phyloP scores from a whole-genome alignment of 1,140 invertebrate genomes.

The Bombus polaris region DNA sequence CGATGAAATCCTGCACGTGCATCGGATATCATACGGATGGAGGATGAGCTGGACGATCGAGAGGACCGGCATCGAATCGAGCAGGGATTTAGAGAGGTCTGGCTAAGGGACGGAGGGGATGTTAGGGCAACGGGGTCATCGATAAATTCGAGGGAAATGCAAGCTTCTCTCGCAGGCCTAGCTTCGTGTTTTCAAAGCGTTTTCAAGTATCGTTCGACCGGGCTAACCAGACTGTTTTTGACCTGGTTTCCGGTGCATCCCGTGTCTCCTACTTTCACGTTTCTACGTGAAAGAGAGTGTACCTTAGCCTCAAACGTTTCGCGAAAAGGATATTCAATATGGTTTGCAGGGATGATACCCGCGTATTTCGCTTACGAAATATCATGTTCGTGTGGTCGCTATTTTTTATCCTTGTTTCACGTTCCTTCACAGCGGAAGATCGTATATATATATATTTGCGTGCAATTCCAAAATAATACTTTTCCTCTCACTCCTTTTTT shows the following conservation, averaged over 20 bases:
- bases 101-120: neutral
- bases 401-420: neutral
- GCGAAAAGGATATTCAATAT: constrained; percentile 22
- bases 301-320: constrained; percentile 9
- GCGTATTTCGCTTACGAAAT: neutral
- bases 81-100: constrained; percentile 28
- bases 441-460: neutral
- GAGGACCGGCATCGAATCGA: constrained; percentile 7
- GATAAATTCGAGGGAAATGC: constrained; percentile 52
- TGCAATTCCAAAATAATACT: neutral
- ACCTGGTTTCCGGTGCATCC: constrained; percentile 47
- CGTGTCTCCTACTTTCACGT: constrained; percentile 3
- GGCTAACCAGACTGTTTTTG: constrained; percentile 60
- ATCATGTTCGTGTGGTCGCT: neutral
- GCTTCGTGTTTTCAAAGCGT: constrained; percentile 52
- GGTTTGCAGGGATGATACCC: neutral
- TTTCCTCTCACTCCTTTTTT: too few species aligned
- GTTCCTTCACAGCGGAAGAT: neutral
- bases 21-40: constrained; percentile 10
- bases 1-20: constrained; percentile 17
- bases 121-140: constrained; percentile 43
- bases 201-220: constrained; percentile 56
- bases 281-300: too few species aligned
- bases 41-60: neutral
- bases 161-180: constrained; percentile 1